Percentiles rank a stretch among this genome's conserved stretches.
Evolutionary conservation across 1,140 invertebrate genomes (phyloP).

Genomic region (Sesamia nonagrioides): DNA sequence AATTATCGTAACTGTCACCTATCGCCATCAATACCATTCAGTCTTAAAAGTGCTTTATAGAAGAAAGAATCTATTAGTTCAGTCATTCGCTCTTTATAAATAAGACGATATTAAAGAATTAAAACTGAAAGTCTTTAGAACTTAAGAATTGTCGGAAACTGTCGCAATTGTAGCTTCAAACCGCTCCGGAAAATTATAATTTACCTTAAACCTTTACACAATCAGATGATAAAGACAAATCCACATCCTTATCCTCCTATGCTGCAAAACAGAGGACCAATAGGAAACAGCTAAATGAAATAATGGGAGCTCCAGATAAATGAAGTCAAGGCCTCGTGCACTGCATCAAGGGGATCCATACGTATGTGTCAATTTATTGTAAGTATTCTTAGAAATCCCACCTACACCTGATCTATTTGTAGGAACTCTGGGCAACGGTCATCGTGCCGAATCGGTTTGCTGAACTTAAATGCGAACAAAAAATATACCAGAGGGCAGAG

Average conservation of each 20-base stretch:
- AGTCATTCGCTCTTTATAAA: not conserved
- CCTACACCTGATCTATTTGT: slow-evolving; percentile 76
- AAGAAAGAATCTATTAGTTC: not conserved
- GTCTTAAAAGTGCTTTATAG: not conserved
- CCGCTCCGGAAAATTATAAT: not conserved
- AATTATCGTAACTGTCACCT: slow-evolving; percentile 57
- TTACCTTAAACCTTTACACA: not conserved
- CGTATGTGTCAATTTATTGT: slow-evolving; percentile 57
- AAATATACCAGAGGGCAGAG: slow-evolving; percentile 17
- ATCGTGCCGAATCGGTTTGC: slow-evolving; percentile 60
- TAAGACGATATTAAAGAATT: not conserved
- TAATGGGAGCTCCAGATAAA: slow-evolving; percentile 46
- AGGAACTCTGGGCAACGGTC: slow-evolving; percentile 66
- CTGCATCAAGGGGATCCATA: slow-evolving; percentile 49
- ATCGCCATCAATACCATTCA: slow-evolving; percentile 51
- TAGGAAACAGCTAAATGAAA: slow-evolving; percentile 44
- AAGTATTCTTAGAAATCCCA: slow-evolving; percentile 74
- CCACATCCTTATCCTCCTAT: slow-evolving; percentile 4
- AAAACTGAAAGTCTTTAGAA: not conserved
- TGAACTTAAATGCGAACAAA: slow-evolving; percentile 35
- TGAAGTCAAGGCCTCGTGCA: slow-evolving; percentile 43
- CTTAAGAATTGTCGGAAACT: too few species aligned
- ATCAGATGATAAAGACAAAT: not conserved
- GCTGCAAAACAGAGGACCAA: slow-evolving; percentile 26
- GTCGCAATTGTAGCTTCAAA: not conserved